These are phyloP conservation scores for Lemur catta DNA, from an alignment of 2,797 vertebrate species.

Conservation along the genomic window DNA sequence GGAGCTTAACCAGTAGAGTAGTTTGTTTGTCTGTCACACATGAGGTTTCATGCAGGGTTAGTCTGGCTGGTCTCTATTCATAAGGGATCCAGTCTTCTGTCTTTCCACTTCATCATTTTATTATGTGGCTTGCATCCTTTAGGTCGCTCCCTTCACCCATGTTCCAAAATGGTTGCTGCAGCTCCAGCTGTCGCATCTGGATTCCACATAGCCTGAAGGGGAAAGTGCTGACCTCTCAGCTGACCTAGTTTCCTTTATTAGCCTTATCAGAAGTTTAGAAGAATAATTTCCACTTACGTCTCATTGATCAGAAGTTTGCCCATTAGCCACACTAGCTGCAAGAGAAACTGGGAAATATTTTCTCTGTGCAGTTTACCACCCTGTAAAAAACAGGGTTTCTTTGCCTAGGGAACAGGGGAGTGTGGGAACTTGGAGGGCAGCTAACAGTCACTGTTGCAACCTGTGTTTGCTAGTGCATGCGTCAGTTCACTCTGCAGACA, in stretches of 20 bases:
- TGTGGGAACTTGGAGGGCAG: no score
- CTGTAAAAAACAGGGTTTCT: neutral
- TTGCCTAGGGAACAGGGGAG: no score
- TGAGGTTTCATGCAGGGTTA: neutral
- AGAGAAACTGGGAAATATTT: neutral
- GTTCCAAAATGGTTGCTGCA: neutral
- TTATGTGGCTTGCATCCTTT: neutral
- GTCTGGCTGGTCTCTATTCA: neutral
- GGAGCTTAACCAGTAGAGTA: neutral
- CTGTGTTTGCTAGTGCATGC: no score
- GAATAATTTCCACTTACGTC: neutral
- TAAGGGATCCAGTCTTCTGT: neutral
- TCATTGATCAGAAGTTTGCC: neutral
- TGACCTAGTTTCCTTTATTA: neutral
- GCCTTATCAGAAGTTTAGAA: neutral
- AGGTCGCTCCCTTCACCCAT: neutral
- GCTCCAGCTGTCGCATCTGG: neutral
- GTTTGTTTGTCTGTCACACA: neutral
- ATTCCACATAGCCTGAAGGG: neutral
- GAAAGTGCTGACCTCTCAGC: neutral
- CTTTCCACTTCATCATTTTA: neutral
- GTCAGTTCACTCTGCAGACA: no score
- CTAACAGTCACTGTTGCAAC: no score
- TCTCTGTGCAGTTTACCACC: neutral
- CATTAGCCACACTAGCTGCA: neutral